Evolutionary conservation across 2,113 vertebrate species (phyloP), one percentile per base, ranked within the genome.

Genomic region (Chionodraco myersi): DNA sequence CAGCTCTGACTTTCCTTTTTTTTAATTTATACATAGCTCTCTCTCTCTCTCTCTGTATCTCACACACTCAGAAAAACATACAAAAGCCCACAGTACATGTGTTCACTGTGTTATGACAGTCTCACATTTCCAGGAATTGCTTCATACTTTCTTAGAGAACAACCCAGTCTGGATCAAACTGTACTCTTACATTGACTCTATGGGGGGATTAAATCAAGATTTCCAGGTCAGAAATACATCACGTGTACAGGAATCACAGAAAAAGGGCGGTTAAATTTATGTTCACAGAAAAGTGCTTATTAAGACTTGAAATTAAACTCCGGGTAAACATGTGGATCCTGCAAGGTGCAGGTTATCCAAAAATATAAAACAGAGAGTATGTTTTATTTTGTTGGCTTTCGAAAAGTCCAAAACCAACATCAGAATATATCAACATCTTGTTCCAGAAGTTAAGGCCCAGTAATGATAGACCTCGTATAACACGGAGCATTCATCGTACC

Each of bases 81-180:
- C 78, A 64, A 63, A 77, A 58, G 47, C 21, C 57, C 15, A 47
- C 1, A 2, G 30, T 79, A 66, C 86, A 86, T 84, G 82, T 83
- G 79, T 53, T 86, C 70, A 26, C 30, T 4, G 60, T 87, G 86
- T 85, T 86, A 79, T 77, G 78, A 87, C 72, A 84, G 80, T 26
- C 67, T 73, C 66, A 16, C 56, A 72, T 49, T 91, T 91, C 89
- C 80, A 53, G 64, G 92, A 91, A 92, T 73, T 64, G 67, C 57
- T 15, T 74, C 74, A 75, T 34, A 60, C 47, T 75, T 90, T 91
- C 86, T 86, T 30, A 45, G 83, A 88, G 83, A 79, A 71, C 23
- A 60, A 69, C 8, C 9, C 68, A 36, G n/a, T 26, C 67, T 82
- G 82, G 73, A 79, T 77, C 85, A 76, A 80, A 85, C 59, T 91